Base-by-base conservation (phyloP, 2,888 invertebrate genomes). In the Argyresthia albistria region DNA sequence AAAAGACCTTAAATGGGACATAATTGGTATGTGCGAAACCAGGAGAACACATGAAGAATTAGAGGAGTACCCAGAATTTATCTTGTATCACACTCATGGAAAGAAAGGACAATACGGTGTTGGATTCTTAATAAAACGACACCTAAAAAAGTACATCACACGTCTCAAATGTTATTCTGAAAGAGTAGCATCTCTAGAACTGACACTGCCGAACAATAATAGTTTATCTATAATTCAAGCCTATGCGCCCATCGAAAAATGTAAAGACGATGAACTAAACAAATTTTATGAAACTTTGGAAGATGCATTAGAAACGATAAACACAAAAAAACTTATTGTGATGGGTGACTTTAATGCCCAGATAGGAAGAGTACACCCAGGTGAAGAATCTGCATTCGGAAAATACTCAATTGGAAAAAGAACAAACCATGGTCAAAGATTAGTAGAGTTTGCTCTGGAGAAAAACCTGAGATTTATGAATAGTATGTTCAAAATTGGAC, bases 301-400 rank as follows among this genome's bases (percentile, higher is more conserved):
- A 15, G 39, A 12, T 11, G 42, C 50, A 4, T 39, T 50, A 35
- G 36, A 49, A 25, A 2, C 9, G 8, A 9, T 11, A 8, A 10
- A 35, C 10, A 16, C 16, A 1, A 57, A 58, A 46, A 53, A 57
- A 12, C 14, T 54, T 6, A 54, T 57, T 25, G 10, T 59, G 12
- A 55, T 58, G 56, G 59, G 57, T 12, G 57, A 59, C 37, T 59
- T 59, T 16, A 57, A 57, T 51, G 57, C 57, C n/a, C 53, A 55
- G 52, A 46, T 56, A 2, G 58, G 58, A 0, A 25, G 4, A 12
- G 49, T 39, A 55, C 14, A 37, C 46, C 36, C 25, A 11, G 58
- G 52, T 14, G 58, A 60, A 45, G 57, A 59, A 46, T 43, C 43
- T 11, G 48, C 58, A 35, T 46, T 60, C 16, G 60, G 58, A 1